A percentile compares a stretch with the other conserved stretches of the same genome.
These are phyloP conservation scores for Germaria angustata DNA, from an alignment of 2,888 invertebrate species.

Conservation along the genomic window DNA sequence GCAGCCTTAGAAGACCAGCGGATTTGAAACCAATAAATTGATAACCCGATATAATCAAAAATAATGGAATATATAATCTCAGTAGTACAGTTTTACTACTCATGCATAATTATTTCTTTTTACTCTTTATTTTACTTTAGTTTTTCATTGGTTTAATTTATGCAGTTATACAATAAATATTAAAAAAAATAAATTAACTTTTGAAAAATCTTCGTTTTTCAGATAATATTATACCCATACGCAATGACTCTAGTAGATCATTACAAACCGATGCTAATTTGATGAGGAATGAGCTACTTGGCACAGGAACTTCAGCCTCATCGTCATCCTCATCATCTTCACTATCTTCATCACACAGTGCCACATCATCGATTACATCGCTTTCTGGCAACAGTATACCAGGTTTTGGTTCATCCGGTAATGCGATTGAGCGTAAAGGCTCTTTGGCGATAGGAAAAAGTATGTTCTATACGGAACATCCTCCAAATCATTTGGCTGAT, in stretches of 20 bases:
- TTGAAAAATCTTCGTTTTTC: background rate
- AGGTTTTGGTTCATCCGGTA: slow-evolving; percentile 69
- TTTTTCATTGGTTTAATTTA: no score
- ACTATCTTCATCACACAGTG: slow-evolving; percentile 69
- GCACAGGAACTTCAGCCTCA: slow-evolving; percentile 69
- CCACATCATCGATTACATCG: slow-evolving; percentile 71
- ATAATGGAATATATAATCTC: no score
- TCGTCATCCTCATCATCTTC: slow-evolving; percentile 74
- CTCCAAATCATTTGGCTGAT: slow-evolving; percentile 79
- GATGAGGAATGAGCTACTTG: slow-evolving; percentile 78
- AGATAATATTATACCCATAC: slow-evolving; percentile 77
- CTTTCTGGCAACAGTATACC: slow-evolving; percentile 71
- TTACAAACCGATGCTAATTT: slow-evolving; percentile 78
- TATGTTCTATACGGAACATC: slow-evolving; percentile 79
- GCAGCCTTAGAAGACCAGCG: no score
- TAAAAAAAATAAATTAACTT: no score
- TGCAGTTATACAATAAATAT: no score
- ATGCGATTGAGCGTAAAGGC: slow-evolving; percentile 76
- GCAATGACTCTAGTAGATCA: slow-evolving; percentile 78
- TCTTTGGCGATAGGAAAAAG: slow-evolving; percentile 80
- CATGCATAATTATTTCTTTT: no score
- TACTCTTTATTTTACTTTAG: no score
- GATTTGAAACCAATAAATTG: no score
- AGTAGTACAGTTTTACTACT: no score
- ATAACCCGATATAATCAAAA: no score